Conservation (phyloP, 2,113 vertebrate genomes). For the Enhydra lutris region DNA sequence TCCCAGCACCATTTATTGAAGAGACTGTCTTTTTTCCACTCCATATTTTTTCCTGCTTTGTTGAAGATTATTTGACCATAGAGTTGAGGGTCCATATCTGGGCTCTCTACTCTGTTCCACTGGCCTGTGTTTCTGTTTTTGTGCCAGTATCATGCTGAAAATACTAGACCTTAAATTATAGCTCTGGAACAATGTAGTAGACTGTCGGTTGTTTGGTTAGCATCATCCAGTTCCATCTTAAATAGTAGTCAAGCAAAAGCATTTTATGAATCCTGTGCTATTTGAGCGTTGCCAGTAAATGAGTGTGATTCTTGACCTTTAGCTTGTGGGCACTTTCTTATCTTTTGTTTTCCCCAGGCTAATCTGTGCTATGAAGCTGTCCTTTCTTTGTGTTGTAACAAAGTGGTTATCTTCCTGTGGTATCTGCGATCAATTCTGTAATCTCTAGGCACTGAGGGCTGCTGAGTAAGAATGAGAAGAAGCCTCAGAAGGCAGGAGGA, state of each 20-base stretch:
- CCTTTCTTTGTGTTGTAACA: neutral
- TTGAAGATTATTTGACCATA: too few species aligned
- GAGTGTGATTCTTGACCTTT: constrained; percentile 26
- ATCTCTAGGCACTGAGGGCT: neutral
- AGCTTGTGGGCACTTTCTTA: neutral
- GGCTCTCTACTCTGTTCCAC: too few species aligned
- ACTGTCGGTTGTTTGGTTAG: neutral
- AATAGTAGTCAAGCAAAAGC: neutral
- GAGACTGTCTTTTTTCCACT: too few species aligned
- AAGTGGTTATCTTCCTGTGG: constrained; percentile 16
- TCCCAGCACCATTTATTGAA: too few species aligned
- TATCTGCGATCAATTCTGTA: constrained; percentile 33
- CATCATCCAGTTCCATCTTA: neutral
- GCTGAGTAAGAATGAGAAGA: neutral
- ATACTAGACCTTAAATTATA: neutral
- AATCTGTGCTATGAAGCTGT: constrained; percentile 18
- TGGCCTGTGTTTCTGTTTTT: too few species aligned
- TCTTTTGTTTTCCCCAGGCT: constrained; percentile 47
- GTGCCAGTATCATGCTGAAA: neutral
- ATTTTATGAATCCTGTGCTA: neutral
- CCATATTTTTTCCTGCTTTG: too few species aligned
- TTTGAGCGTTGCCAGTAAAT: neutral
- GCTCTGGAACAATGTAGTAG: neutral
- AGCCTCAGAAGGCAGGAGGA: neutral
- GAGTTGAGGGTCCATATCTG: too few species aligned